Base-by-base conservation (phyloP, 2,113 vertebrate genomes). In the Saccopteryx bilineata region DNA sequence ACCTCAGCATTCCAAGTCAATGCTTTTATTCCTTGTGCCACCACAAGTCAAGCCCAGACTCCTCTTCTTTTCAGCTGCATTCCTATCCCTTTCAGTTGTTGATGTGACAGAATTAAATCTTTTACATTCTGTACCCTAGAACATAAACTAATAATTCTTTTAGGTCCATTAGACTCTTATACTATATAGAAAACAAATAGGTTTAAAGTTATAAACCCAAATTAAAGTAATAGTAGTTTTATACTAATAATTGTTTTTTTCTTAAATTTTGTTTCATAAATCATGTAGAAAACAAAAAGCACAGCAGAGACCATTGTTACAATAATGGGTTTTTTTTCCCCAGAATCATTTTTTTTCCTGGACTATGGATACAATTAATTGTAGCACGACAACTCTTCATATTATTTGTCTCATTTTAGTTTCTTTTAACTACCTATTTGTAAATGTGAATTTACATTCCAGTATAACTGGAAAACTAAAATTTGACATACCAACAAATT, bases 1-100 rank as follows among this genome's bases (percentile, higher is more conserved):
- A 39, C 39, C 39, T 39, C 39, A 39, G 39, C 39, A 39, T 39
- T 39, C 39, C 39, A 39, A 39, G 39, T 39, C 39, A 39, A 39
- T 39, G 39, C 39, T 39, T 39, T 39, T 39, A 39, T 39, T 39
- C 39, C 39, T 39, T 39, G 39, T 39, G 39, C 39, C 39, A 39
- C 39, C 39, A 39, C 39, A 39, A 39, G 39, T 39, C 39, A 39
- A 39, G 39, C 39, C 39, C 17, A 65, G 84, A 65, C 31, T 83
- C 2, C 7, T 63, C 18, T 63, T 19, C 88, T 74, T 83, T 65
- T 39, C 4, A 65, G 23, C 5, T 74, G 15, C 24, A 28, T 65
- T n/a, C 58, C 21, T 18, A 61, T 31, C 50, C n/a, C 58, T 92
- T 84, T 92, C 63, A 50, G n/a, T 92, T 84, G 48, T 84, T 65